Conservation (phyloP, 1,140 invertebrate genomes). For the Mya arenaria region DNA sequence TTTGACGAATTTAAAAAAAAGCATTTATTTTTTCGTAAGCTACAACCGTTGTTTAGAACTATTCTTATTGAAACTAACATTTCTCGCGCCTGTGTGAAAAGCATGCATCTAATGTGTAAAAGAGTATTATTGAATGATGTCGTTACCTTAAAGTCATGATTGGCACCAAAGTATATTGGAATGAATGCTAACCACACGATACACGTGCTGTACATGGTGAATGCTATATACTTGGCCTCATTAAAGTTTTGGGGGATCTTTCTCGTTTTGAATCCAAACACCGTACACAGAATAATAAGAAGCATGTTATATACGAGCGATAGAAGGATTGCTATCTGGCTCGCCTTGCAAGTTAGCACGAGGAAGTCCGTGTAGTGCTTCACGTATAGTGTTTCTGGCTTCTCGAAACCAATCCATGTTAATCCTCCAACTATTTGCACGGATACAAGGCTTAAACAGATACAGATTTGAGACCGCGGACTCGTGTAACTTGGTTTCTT, state of each 20-base stretch:
- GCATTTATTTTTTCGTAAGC: neutral
- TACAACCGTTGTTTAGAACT: neutral
- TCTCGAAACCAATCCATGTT: conserved; percentile 85
- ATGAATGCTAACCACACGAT: conserved; percentile 89
- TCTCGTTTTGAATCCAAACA: conserved; percentile 90
- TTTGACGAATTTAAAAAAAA: too few species aligned
- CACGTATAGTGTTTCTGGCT: conserved; percentile 79
- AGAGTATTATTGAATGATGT: neutral
- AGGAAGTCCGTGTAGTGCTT: conserved; percentile 74
- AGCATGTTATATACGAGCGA: conserved; percentile 90
- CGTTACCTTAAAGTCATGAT: conserved; percentile 78
- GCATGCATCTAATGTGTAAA: neutral
- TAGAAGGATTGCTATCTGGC: conserved; percentile 87
- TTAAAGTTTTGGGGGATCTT: conserved; percentile 99
- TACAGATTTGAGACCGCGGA: conserved; percentile 95
- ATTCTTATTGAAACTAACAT: neutral
- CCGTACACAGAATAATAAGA: conserved; percentile 87
- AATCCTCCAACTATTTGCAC: conserved; percentile 78
- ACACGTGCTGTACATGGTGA: conserved; percentile 97
- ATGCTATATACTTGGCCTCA: conserved; percentile 96
- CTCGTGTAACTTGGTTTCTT: conserved; percentile 96
- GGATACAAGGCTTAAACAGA: conserved; percentile 90
- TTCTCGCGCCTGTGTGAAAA: neutral
- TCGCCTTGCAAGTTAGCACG: conserved; percentile 87
- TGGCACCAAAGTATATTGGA: conserved; percentile 86